Evolutionary conservation across 2,797 vertebrate genomes (phyloP).

Genomic region (Alectoris magna): DNA sequence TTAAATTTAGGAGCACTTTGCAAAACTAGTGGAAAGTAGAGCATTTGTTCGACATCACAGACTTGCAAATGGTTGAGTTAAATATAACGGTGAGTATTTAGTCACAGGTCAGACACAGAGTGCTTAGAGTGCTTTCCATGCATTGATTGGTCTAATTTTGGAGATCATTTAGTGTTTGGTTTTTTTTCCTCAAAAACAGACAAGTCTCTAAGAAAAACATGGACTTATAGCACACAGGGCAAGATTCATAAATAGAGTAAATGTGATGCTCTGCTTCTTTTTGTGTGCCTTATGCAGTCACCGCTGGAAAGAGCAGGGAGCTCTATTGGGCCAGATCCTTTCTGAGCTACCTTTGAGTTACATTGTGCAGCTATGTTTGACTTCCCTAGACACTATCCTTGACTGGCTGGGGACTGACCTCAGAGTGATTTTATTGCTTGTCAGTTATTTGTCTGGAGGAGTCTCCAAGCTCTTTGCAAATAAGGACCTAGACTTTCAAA

Average conservation of each 20-base stretch:
- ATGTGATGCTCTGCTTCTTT: neutral
- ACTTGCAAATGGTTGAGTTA: conserved; percentile 61
- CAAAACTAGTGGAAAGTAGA: conserved; percentile 64
- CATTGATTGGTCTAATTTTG: conserved; percentile 43
- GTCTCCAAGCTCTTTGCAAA: neutral
- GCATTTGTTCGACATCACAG: conserved; percentile 53
- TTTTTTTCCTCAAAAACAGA: conserved; percentile 38
- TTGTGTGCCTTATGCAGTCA: neutral
- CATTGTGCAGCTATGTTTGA: neutral
- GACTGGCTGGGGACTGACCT: neutral
- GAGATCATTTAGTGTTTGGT: neutral
- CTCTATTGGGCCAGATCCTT: neutral
- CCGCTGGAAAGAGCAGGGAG: neutral
- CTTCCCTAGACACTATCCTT: neutral
- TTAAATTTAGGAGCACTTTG: conserved; percentile 70
- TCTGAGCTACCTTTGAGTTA: neutral
- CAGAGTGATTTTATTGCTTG: neutral
- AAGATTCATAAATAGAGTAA: neutral
- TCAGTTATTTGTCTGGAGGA: neutral
- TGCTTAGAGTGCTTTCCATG: neutral
- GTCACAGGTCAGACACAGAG: conserved; percentile 19
- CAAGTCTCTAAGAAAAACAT: neutral
- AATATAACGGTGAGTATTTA: conserved; percentile 58
- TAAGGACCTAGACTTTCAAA: neutral
- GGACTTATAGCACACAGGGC: neutral